Evolutionary conservation across 2,797 vertebrate genomes (phyloP), one percentile per base, ranked within the genome.

Genomic region (Anableps anableps): DNA sequence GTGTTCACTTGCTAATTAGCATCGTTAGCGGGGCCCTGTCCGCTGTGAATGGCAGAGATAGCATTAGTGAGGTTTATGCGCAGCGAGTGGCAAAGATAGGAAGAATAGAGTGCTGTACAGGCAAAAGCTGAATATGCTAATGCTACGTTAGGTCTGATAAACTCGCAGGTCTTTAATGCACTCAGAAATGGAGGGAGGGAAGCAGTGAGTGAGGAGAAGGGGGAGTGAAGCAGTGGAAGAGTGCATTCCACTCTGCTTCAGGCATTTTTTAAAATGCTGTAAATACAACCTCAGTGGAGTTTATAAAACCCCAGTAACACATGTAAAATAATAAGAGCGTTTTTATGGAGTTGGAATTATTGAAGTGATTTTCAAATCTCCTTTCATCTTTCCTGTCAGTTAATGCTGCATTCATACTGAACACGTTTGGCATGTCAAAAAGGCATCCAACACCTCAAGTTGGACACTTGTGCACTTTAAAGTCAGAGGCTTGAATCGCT

Each of bases 1-100:
- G 94, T 95, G 91, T 91, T 91, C 86, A 50, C 88, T 90, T 87
- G 88, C 91, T 95, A 95, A 95, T 95, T 95, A 94, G 94, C 94
- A 95, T 94, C 89, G 93, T 95, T 95, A 94, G 94, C 90, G 91
- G 89, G 87, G 91, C 93, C 93, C 26, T 88, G 84, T 92, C 83
- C 88, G 79, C 86, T 80, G 87, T 89, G 92, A 93, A 93, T 88
- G 92, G 92, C 82, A 80, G 84, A 91, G 93, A 93, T 93, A 92
- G 93, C 80, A 81, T 89, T 90, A 85, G 91, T 62, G 84, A 86
- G 91, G 85, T 85, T 92, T 89, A 79, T 89, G 88, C 92, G 77
- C 93, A 82, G 91, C 81, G 88, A 94, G 90, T 34, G 91, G 85
- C 80, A 82, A 88, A 92, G 92, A 94, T 92, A 93, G 82, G 83